Percentiles rank a stretch among this genome's conserved stretches.
phyloP scores from a whole-genome alignment of 1,140 invertebrate genomes.

The Nautilus pompilius region DNA sequence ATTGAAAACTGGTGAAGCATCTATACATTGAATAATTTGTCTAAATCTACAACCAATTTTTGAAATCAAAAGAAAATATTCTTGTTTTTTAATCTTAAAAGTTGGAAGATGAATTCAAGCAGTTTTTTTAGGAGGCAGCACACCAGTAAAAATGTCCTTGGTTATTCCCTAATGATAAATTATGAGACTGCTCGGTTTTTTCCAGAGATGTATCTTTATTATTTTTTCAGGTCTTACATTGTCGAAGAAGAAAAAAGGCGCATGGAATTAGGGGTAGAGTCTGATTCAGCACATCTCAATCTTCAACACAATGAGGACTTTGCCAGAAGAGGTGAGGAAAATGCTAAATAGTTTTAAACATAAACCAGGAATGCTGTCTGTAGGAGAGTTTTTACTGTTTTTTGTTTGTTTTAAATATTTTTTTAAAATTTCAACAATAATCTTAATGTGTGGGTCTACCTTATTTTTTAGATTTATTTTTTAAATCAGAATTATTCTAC shows the following conservation, averaged over 20 bases:
- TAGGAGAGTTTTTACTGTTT: not conserved
- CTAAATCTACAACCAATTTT: not conserved
- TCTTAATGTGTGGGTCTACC: not conserved
- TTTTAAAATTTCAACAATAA: not conserved
- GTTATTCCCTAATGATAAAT: not conserved
- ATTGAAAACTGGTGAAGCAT: too few species aligned
- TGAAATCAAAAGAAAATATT: not conserved
- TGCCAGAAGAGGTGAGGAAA: constrained; percentile 61
- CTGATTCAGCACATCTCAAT: constrained; percentile 59
- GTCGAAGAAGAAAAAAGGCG: constrained; percentile 67
- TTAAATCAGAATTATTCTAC: not conserved
- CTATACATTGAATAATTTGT: too few species aligned
- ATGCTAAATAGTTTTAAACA: not conserved
- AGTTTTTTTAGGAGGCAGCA: too few species aligned
- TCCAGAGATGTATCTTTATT: constrained; percentile 3
- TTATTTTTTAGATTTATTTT: not conserved
- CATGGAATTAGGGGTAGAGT: constrained; percentile 66
- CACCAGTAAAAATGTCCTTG: not conserved
- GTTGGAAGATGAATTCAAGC: too few species aligned
- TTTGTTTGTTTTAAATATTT: not conserved
- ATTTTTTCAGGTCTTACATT: constrained; percentile 65
- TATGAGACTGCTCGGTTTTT: not conserved
- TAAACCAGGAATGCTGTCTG: not conserved
- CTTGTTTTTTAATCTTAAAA: too few species aligned
- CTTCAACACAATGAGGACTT: constrained; percentile 70